phyloP scores from a whole-genome alignment of 2,888 invertebrate genomes.

The Steromphala cineraria region DNA sequence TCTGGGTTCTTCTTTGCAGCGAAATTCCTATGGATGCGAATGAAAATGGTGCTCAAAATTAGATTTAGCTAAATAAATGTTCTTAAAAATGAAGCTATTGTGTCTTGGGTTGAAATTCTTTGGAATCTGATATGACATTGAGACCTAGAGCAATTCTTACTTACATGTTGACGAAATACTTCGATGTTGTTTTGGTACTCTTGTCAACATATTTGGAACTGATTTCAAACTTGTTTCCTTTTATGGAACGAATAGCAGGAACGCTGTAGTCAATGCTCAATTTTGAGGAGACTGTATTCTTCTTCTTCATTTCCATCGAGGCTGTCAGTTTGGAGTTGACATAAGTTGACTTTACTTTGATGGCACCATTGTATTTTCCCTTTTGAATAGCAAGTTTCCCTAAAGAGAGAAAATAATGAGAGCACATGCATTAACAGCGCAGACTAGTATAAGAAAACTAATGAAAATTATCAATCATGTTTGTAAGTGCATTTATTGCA shows the following conservation, averaged over 20 bases:
- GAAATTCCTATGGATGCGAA: neutral
- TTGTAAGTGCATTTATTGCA: neutral
- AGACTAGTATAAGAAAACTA: too few relatives aligned
- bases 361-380: neutral
- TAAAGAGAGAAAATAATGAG: neutral
- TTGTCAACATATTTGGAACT: neutral
- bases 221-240: slow-evolving; percentile 4
- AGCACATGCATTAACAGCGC: too few relatives aligned
- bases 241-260: neutral
- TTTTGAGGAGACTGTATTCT: neutral
- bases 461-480: too few relatives aligned
- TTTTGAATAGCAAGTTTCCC: neutral
- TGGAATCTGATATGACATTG: too few relatives aligned
- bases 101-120: too few relatives aligned
- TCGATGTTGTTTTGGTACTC: slow-evolving; percentile 1
- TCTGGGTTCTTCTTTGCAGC: neutral
- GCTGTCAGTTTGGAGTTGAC: neutral
- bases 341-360: neutral
- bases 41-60: too few relatives aligned
- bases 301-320: neutral
- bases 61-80: too few relatives aligned
- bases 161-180: neutral
- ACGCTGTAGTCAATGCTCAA: neutral
- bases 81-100: too few relatives aligned
- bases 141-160: too few relatives aligned